Conservation (phyloP, 1,140 invertebrate species). For the Araneus ventricosus region DNA sequence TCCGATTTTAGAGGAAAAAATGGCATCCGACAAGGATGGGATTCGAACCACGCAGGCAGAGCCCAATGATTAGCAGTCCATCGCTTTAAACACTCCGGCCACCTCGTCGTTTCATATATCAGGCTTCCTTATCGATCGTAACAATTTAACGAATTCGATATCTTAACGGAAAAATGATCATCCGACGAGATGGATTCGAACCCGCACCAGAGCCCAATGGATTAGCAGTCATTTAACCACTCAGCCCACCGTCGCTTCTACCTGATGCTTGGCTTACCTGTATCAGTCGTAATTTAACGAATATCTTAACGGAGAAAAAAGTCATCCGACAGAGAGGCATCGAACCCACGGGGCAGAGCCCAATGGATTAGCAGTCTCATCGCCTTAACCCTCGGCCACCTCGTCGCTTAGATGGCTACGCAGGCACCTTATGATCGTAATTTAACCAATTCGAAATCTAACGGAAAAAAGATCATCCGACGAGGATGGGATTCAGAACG, state of each 20-base stretch:
- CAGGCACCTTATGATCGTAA: too few species aligned
- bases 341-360: slow-evolving; percentile 18
- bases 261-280: neutral
- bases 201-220: neutral
- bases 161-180: neutral
- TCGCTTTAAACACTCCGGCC: neutral
- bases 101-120: neutral
- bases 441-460: too few species aligned
- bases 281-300: neutral
- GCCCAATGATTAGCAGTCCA: neutral
- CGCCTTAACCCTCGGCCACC: slow-evolving; percentile 47
- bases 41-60: slow-evolving; percentile 17
- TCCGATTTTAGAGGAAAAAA: too few species aligned
- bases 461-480: too few species aligned
- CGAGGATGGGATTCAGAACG: neutral
- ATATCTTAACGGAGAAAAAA: neutral
- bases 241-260: neutral
- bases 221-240: slow-evolving; percentile 41
- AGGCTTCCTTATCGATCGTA: too few species aligned
- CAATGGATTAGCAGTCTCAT: slow-evolving; percentile 60
- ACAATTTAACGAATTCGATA: neutral
- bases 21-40: neutral
- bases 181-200: neutral
- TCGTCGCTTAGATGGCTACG: neutral
- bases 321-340: neutral